phyloP scores from a whole-genome alignment of 2,888 invertebrate species.

The Maniola hyperantus region DNA sequence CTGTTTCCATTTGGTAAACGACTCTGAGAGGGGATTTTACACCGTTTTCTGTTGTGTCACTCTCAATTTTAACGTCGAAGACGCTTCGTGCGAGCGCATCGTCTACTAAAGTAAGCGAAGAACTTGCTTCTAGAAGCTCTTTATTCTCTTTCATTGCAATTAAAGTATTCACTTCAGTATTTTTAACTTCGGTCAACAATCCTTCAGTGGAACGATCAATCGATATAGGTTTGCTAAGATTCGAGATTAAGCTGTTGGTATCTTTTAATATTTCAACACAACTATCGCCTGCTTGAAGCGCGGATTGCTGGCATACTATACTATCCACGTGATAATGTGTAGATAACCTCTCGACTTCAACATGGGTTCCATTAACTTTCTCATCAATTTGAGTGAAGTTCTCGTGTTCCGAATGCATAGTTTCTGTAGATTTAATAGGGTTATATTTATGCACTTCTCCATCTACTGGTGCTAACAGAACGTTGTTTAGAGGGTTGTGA shows the following conservation, averaged over 20 bases:
- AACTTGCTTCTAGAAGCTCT: conserved; percentile 57
- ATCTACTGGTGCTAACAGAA: conserved; percentile 46
- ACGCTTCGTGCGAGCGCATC: conserved; percentile 46
- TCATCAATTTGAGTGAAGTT: conserved; percentile 11
- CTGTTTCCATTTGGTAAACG: conserved; percentile 47
- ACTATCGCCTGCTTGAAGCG: conserved; percentile 42
- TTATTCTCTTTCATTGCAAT: conserved; percentile 66
- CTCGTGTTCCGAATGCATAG: conserved; percentile 22
- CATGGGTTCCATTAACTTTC: conserved; percentile 20
- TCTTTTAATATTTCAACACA: conserved; percentile 34
- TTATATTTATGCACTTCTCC: conserved; percentile 55
- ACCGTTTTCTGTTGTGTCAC: conserved; percentile 10
- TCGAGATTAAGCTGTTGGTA: conserved; percentile 40
- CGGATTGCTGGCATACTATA: conserved; percentile 28
- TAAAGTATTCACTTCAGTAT: conserved; percentile 60
- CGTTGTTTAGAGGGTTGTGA: conserved; percentile 67
- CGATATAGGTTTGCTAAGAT: conserved; percentile 44
- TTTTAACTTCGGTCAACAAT: conserved; percentile 43
- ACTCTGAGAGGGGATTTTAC: conserved; percentile 46
- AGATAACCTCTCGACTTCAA: conserved; percentile 34
- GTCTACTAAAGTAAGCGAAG: conserved; percentile 68
- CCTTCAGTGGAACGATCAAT: conserved; percentile 50
- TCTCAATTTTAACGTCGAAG: conserved; percentile 41
- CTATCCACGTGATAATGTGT: conserved; percentile 36
- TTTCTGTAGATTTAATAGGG: conserved; percentile 44